Conservation (phyloP, 2,113 vertebrate genomes). For the Heptranchias perlo region DNA sequence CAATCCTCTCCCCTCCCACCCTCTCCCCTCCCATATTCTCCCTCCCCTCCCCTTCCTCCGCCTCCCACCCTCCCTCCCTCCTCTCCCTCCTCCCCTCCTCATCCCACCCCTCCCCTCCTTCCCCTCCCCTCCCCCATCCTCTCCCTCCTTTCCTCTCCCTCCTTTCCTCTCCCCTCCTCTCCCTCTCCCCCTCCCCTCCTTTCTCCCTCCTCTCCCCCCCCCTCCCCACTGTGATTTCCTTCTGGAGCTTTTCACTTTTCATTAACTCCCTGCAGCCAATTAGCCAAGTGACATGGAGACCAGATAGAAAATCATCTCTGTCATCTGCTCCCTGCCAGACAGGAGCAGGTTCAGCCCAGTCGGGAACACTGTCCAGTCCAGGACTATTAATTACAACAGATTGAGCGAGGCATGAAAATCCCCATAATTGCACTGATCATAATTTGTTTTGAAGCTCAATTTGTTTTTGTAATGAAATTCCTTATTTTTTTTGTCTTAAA, state of each 20-base stretch:
- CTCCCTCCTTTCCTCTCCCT: not conserved
- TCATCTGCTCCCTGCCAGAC: slow-evolving; percentile 96
- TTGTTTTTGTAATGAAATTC: slow-evolving; percentile 77
- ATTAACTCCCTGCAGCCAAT: slow-evolving; percentile 82
- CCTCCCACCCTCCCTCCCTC: slow-evolving; percentile 34
- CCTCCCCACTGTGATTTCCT: slow-evolving; percentile 45
- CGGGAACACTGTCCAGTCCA: slow-evolving; percentile 49
- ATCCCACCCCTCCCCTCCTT: slow-evolving; percentile 29
- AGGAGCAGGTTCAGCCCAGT: slow-evolving; percentile 70
- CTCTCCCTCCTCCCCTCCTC: not conserved
- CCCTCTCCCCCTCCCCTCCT: not conserved
- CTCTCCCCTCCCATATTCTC: not conserved
- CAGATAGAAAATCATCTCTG: slow-evolving; percentile 74
- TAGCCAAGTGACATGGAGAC: slow-evolving; percentile 80
- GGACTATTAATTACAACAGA: slow-evolving; percentile 72
- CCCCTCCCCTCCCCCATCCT: not conserved
- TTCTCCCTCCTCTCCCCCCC: too few species aligned
- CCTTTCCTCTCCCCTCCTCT: not conserved
- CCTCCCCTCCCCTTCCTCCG: not conserved
- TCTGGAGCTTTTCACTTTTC: slow-evolving; percentile 68
- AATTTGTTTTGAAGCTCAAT: slow-evolving; percentile 99
- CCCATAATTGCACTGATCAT: slow-evolving; percentile 99
- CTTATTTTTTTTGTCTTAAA: not conserved
- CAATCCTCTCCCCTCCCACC: too few species aligned
- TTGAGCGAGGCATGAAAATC: slow-evolving; percentile 94